phyloP scores from a whole-genome alignment of 2,113 vertebrate species.

The Charadrius vociferus region DNA sequence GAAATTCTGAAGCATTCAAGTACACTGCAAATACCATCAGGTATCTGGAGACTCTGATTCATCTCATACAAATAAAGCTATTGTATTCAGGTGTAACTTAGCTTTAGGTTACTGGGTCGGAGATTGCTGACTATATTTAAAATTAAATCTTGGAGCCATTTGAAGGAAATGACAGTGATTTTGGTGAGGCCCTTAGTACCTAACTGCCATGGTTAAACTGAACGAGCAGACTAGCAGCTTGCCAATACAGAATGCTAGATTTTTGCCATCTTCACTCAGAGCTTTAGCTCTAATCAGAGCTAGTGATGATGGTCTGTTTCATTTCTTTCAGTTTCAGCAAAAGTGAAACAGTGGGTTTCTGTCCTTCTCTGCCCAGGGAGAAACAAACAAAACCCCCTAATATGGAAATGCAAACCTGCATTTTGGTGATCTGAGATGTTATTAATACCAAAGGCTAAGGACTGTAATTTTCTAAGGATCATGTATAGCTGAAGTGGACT shows the following conservation, averaged over 20 bases:
- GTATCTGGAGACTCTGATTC: not conserved
- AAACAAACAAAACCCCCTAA: not conserved
- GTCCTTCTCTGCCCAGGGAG: not conserved
- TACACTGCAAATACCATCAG: not conserved
- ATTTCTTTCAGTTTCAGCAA: not conserved
- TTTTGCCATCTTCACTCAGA: not conserved
- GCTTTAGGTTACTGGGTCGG: not conserved
- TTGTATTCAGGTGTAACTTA: not conserved
- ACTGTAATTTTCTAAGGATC: not conserved
- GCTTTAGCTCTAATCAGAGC: not conserved
- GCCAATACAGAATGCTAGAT: not conserved
- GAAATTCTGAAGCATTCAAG: not conserved
- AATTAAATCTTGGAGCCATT: not conserved
- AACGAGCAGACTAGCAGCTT: not conserved
- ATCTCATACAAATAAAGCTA: not conserved
- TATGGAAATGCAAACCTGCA: not conserved
- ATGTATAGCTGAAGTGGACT: not conserved
- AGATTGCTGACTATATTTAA: not conserved
- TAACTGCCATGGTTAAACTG: not conserved
- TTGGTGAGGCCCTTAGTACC: not conserved
- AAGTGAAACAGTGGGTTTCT: not conserved
- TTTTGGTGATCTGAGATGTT: not conserved
- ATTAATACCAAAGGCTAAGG: not conserved
- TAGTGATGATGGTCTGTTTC: not conserved
- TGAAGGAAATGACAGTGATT: not conserved